phyloP scores from a whole-genome alignment of 2,797 vertebrate species.

The Thalassophryne amazonica region DNA sequence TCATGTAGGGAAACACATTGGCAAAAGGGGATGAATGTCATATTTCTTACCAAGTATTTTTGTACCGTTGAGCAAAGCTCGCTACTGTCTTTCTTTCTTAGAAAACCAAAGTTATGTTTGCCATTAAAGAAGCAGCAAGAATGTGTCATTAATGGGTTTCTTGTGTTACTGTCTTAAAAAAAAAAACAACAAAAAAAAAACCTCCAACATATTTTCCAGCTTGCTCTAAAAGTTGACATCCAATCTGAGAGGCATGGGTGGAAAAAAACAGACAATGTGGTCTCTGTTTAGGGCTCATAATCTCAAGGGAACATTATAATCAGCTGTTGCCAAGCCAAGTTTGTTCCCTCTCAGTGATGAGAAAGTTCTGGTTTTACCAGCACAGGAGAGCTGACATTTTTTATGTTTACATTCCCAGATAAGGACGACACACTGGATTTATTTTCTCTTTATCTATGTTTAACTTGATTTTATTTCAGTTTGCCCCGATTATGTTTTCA shows the following conservation, averaged over 20 bases:
- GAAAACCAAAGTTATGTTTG: slow-evolving; percentile 85
- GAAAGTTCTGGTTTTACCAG: slow-evolving; percentile 28
- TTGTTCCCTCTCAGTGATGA: slow-evolving; percentile 49
- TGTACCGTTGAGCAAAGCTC: slow-evolving; percentile 73
- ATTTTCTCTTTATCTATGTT: slow-evolving; percentile 29
- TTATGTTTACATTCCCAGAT: slow-evolving; percentile 82
- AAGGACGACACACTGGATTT: slow-evolving; percentile 80
- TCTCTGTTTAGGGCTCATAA: slow-evolving; percentile 72
- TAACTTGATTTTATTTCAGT: slow-evolving; percentile 5
- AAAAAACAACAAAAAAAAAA: no score
- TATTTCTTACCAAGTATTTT: slow-evolving; percentile 78
- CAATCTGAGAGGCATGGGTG: slow-evolving; percentile 64
- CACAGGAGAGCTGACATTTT: slow-evolving; percentile 38
- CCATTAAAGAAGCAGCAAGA: slow-evolving; percentile 78
- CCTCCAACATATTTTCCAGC: slow-evolving; percentile 72
- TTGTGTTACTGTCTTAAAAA: no score
- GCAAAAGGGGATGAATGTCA: slow-evolving; percentile 69
- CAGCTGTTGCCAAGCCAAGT: slow-evolving; percentile 73
- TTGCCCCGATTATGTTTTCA: slow-evolving; percentile 40
- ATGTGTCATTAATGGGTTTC: slow-evolving; percentile 71
- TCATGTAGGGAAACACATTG: slow-evolving; percentile 67
- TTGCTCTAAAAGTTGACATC: slow-evolving; percentile 71
- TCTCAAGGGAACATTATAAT: slow-evolving; percentile 72
- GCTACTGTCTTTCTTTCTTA: slow-evolving; percentile 66
- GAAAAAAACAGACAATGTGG: slow-evolving; percentile 70